Evolutionary conservation across 1,140 invertebrate species (phyloP).

Genomic region (Chrysopa pallens): DNA sequence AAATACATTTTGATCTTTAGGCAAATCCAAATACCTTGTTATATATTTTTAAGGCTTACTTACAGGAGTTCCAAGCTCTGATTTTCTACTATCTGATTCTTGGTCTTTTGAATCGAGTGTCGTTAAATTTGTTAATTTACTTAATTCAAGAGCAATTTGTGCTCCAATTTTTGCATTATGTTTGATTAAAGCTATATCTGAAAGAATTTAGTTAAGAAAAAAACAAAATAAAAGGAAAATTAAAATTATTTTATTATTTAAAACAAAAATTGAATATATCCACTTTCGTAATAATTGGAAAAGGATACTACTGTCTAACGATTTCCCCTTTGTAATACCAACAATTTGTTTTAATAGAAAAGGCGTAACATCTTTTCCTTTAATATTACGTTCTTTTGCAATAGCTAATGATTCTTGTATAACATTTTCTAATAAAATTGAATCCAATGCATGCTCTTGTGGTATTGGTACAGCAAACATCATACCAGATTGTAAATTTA

Average conservation of each 20-base stretch:
- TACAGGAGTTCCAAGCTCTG: no score
- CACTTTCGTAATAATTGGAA: constrained; percentile 4
- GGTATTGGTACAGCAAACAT: constrained; percentile 87
- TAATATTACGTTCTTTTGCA: constrained; percentile 40
- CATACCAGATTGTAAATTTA: constrained; percentile 58
- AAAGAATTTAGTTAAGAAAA: constrained; percentile 8
- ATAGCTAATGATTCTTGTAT: constrained; percentile 55
- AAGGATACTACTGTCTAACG: constrained; percentile 61
- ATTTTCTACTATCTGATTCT: no score
- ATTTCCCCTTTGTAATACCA: constrained; percentile 58
- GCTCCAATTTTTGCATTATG: constrained; percentile 80
- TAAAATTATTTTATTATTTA: no score
- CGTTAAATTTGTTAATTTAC: constrained; percentile 20
- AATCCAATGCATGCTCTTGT: constrained; percentile 39
- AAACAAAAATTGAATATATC: no score
- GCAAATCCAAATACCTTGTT: no score
- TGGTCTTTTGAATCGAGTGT: no score
- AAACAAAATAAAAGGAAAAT: no score
- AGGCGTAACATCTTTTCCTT: constrained; percentile 82
- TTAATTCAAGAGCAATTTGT: constrained; percentile 55
- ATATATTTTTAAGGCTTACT: no score
- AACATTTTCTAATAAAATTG: constrained; percentile 39
- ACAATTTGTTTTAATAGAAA: constrained; percentile 66
- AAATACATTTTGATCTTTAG: no score
- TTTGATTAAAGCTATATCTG: constrained; percentile 77